These are phyloP conservation scores for Psittacula derbiana DNA, from an alignment of 2,797 vertebrate genomes.

Conservation along the genomic window DNA sequence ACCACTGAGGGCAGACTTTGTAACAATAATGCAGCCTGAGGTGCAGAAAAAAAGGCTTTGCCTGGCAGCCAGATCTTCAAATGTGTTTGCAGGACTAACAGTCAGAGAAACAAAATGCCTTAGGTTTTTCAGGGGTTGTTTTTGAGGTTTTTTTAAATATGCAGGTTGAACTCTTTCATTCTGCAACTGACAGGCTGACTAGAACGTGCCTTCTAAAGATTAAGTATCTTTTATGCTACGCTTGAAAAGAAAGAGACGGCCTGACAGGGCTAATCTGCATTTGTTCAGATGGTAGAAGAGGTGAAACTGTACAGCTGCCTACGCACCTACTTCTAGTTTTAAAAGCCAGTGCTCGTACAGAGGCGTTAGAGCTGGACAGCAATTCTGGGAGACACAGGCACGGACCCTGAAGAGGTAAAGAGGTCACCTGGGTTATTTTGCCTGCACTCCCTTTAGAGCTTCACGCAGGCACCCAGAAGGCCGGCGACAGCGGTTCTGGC, in stretches of 20 bases:
- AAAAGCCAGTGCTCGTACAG: not conserved
- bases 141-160: not conserved
- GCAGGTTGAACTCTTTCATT: not conserved
- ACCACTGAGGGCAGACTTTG: not conserved
- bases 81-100: not conserved
- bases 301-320: no score
- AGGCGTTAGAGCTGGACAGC: rapidly evolving
- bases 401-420: not conserved
- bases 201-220: not conserved
- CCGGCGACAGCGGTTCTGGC: not conserved
- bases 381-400: not conserved
- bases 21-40: not conserved
- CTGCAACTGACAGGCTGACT: not conserved
- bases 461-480: not conserved
- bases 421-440: no score
- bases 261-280: not conserved
- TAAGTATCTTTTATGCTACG: not conserved
- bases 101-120: not conserved
- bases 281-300: not conserved
- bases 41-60: not conserved
- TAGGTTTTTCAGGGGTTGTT: not conserved
- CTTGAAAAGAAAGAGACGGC: not conserved
- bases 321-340: not conserved
- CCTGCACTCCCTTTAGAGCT: not conserved
- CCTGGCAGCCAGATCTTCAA: not conserved